phyloP scores from a whole-genome alignment of 1,140 invertebrate genomes.

The Hirudo medicinalis region DNA sequence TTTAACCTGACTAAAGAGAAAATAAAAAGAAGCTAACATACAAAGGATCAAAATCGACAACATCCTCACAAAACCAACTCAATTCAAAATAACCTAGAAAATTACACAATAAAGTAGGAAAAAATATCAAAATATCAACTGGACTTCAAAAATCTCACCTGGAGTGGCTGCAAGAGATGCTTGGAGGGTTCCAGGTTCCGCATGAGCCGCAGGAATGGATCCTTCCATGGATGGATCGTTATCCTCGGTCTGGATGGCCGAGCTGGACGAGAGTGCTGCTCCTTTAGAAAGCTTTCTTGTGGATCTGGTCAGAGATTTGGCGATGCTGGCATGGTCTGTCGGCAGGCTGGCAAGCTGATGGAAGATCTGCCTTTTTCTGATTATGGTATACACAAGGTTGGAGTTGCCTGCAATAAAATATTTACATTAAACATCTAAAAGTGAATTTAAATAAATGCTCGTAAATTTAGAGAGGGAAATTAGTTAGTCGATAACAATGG shows the following conservation, averaged over 20 bases:
- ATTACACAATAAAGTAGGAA: too few species aligned
- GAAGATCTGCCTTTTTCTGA: conserved; percentile 91
- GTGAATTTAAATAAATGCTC: too few species aligned
- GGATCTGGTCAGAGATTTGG: conserved; percentile 61
- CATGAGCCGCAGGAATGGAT: conserved; percentile 64
- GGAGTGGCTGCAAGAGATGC: conserved; percentile 75
- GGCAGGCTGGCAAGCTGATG: conserved; percentile 89
- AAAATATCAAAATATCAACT: too few species aligned
- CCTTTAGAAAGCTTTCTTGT: conserved; percentile 39
- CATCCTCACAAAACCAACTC: too few species aligned
- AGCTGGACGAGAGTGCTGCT: conserved; percentile 24
- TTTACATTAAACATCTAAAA: not conserved
- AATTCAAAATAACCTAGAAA: too few species aligned
- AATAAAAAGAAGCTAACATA: too few species aligned
- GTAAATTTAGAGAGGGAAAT: too few species aligned
- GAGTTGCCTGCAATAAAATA: conserved; percentile 59
- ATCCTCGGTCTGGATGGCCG: conserved; percentile 18
- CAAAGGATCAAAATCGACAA: too few species aligned
- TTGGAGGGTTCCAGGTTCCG: conserved; percentile 54
- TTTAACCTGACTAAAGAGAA: too few species aligned
- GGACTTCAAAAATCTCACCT: conserved; percentile 39
- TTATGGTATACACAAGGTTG: conserved; percentile 96
- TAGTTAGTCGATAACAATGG: not conserved
- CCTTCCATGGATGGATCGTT: conserved; percentile 59
- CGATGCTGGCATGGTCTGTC: conserved; percentile 73